Evolutionary conservation across 2,113 vertebrate species (phyloP), one percentile per base, ranked within the genome.

Genomic region (Atherinomorus stipes): DNA sequence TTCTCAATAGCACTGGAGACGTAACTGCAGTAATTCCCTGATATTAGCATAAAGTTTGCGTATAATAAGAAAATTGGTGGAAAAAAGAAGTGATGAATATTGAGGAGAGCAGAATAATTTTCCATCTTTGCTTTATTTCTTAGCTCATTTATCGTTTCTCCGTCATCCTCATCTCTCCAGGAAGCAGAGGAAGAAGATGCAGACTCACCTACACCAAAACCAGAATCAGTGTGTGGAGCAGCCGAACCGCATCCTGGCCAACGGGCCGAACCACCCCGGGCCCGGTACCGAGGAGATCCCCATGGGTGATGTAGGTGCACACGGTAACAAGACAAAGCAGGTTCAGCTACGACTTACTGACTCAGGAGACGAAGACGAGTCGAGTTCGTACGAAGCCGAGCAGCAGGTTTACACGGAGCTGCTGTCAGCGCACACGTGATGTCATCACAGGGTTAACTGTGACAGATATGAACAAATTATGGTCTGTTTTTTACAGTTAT

Each of bases 171-270:
- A 12, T 31, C 8, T 1, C 50, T 85, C 22, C 90, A 99, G 98
- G 92, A 99, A 98, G 84, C 96, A 97, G 87, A 95, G 97, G 69
- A 97, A 97, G 87, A 97, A 97, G 88, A 96, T 98, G 95, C 96
- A 99, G 53, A 96, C 92, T 76, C 97, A 98, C 81, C 91, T 98
- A 59, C 93, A 96, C 80, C 97, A 98, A 91, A 98, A 96, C 88
- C 97, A 99, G 92, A 98, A 98, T 78, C 97, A 98, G 96, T 98
- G 95, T 81, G 94, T 95, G 52, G 96, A 97, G 77, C 97, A 97
- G 82, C 96, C 97, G 58, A 98, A 96, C 92, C 94, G 94, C 72
- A 96, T 91, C 84, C 85, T 98, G 87, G 94, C 96, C 0, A 99
- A 99, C 0, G 97, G 97, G 52, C 97, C 97, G 72, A 97, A 97